Base-by-base conservation (phyloP, 1,140 invertebrate species). In the Sycophila sp. region DNA sequence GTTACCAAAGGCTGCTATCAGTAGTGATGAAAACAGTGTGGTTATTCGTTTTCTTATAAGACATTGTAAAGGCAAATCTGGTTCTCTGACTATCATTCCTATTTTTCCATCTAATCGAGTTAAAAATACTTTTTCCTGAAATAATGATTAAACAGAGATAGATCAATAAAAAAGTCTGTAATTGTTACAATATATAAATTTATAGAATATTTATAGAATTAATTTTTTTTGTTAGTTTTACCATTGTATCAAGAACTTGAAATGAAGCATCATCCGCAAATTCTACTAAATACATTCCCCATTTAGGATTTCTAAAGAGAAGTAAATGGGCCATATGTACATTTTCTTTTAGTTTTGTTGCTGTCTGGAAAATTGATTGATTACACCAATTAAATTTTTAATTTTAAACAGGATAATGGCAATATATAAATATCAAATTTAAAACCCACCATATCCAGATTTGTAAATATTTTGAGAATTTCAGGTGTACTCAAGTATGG, bases 11-110 rank as follows among this genome's bases (percentile, higher is more conserved):
- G 80, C 86, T 24, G 87, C 78, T 24, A 90, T 76, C 4, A 90
- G 78, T 7, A 91, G 75, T 4, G 88, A 84, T 4, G 89, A 88
- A 13, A 91, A 87, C 19, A 91, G 86, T 1, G 87, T 87, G 53
- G 89, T 88, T 13, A 93, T 75, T 72, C 90, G 91, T 69, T 90
- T 90, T 22, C 87, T 84, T 28, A 92, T 78, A 7, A 89, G 83
- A 80, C 92, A 93, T 51, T 87, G 89, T 49, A 91, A 87, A n/a
- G 92, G 92, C 40, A 92, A 83, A 26, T 88, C 88, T 0, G 91
- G 91, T 76, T 91, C 86, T 53, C 86, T 72, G 26, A 92, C 80
- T 24, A 87, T 76, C 67, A 92, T 81, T 56, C 87, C 89, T 2
- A 89, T 81, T 73, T 83, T 86, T 64, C 86, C 86, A 45, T 85